A percentile compares a stretch with the other conserved stretches of the same genome.
Conservation (phyloP, 2,888 invertebrate genomes). For the Autographa pulchrina region DNA sequence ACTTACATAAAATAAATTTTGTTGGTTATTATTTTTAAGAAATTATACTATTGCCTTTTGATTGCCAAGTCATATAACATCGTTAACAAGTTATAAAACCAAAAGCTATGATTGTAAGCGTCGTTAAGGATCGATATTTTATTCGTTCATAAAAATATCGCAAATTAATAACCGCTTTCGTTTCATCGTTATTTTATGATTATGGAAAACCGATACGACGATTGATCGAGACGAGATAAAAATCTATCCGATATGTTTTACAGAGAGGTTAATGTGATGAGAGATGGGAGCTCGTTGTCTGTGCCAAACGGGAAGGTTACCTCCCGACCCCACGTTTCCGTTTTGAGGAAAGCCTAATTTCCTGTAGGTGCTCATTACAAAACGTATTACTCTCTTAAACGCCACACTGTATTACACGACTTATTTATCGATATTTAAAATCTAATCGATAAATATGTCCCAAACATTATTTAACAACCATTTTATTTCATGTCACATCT, state of each 20-base stretch:
- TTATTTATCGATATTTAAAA: conserved; percentile 18
- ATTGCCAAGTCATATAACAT: conserved; percentile 3
- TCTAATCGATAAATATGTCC: background rate
- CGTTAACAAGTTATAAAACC: conserved; percentile 34
- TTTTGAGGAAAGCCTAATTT: conserved; percentile 67
- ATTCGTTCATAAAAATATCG: conserved; percentile 38
- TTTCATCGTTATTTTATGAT: conserved; percentile 46
- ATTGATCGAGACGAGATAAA: conserved; percentile 44
- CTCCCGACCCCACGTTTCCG: conserved; percentile 56
- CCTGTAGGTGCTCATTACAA: conserved; percentile 62
- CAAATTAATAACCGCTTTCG: conserved; percentile 41
- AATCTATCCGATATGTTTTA: conserved; percentile 48
- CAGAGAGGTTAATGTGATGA: conserved; percentile 47
- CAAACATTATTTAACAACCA: background rate
- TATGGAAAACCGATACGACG: conserved; percentile 48
- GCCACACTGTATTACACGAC: conserved; percentile 27
- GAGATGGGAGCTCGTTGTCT: conserved; percentile 51
- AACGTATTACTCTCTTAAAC: conserved; percentile 27
- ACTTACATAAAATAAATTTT: too few relatives aligned
- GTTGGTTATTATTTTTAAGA: too few relatives aligned
- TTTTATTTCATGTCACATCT: conserved; percentile 8
- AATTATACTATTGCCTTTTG: background rate
- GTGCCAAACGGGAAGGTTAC: conserved; percentile 62
- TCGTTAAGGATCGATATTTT: conserved; percentile 30
- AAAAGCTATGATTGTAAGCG: conserved; percentile 25